These are phyloP conservation scores for Passer domesticus DNA, from an alignment of 2,113 vertebrate species.

Conservation along the genomic window DNA sequence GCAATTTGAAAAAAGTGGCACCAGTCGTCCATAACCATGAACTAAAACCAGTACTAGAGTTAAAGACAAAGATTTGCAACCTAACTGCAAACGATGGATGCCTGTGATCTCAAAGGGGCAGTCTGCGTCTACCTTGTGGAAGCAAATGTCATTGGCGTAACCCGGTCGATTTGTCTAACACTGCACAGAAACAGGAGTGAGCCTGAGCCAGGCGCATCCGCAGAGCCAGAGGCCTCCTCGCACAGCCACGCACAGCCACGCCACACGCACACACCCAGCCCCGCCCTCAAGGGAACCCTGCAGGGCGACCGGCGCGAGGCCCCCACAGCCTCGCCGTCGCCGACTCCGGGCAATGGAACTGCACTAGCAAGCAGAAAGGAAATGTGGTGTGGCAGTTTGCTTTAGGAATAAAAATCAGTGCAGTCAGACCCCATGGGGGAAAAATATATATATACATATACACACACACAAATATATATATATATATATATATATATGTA, in stretches of 20 bases:
- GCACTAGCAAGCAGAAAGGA: constrained; percentile 71
- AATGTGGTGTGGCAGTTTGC: constrained; percentile 75
- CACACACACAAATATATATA: constrained; percentile 15
- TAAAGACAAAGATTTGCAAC: constrained; percentile 77
- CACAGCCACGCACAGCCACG: background rate
- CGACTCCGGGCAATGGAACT: constrained; percentile 43
- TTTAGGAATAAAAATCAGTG: constrained; percentile 77
- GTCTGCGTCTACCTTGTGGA: constrained; percentile 65
- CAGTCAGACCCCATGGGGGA: constrained; percentile 78
- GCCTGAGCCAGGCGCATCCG: background rate
- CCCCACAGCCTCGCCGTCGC: background rate
- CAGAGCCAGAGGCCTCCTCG: background rate
- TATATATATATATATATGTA: constrained; percentile 43
- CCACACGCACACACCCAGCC: background rate
- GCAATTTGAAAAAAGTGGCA: constrained; percentile 78
- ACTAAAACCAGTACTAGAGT: constrained; percentile 81
- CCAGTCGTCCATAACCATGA: constrained; percentile 77
- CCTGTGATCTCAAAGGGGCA: constrained; percentile 69
- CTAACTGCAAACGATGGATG: constrained; percentile 49
- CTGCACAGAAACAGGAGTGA: constrained; percentile 59
- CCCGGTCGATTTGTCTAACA: constrained; percentile 68
- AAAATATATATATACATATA: constrained; percentile 60
- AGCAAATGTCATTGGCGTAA: constrained; percentile 67
- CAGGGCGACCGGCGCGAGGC: background rate
- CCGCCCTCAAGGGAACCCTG: background rate